Evolutionary conservation across 2,113 vertebrate genomes (phyloP), one percentile per base, ranked within the genome.

Genomic region (Hystrix brachyura): DNA sequence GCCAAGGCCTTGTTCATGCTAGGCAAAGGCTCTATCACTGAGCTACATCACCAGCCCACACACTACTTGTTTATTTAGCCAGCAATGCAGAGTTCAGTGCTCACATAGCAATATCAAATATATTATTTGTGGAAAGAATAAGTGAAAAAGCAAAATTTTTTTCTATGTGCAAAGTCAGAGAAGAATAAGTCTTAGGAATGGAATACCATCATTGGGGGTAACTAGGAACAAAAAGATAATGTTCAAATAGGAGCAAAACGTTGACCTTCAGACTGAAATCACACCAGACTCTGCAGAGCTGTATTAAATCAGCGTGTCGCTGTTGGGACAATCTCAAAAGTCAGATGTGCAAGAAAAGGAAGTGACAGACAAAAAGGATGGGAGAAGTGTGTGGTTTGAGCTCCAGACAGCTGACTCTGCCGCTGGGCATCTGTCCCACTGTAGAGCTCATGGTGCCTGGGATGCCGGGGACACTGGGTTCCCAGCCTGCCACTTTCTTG

Each of bases 401-500:
- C 19, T 4, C 3, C 2, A 4, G 13, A 10, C 27, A 15, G 2
- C 0, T 13, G 3, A 29, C 59, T 5, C 21, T 32, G 19, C 2
- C 0, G 1, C 23, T 21, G 17, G 5, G 5, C 21, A 6, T 3
- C 2, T 1, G 12, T 15, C 14, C 11, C 15, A 38, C 34, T 3
- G 1, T 7, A 57, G 25, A 13, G 13, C n/a, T 11, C 29, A 3
- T 8, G 2, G 27, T 7, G 2, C 51, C 86, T 29, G 17, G 82
- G 67, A 69, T 7, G 13, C 3, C 34, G 3, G 67, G 67, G 17
- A 69, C 7, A 69, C 23, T 19, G 48, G 55, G 4, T 25, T 48
- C 21, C 38, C 2, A 55, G 57, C 21, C 29, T 65, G 46, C 29
- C 53, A 23, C 15, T 79, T 60, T 71, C 27, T 0, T 0, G 17